A percentile compares a stretch with the other conserved stretches of the same genome.
These are phyloP conservation scores for Campopleginae sp. DNA, from an alignment of 2,888 invertebrate species.

Conservation along the genomic window DNA sequence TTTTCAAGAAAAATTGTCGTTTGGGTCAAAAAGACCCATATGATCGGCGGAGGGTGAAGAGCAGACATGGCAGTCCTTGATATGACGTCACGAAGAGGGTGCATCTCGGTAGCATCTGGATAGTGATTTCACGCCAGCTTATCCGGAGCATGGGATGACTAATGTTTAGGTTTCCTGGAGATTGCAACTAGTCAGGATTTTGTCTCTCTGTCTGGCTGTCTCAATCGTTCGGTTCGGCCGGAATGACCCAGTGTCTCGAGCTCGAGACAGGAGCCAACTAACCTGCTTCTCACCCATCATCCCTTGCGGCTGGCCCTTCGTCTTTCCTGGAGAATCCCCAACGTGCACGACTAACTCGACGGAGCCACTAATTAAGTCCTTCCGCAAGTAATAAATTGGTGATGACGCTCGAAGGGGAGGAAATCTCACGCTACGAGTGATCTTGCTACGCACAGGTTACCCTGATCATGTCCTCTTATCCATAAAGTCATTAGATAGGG, in stretches of 20 bases:
- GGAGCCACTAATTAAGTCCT: conserved; percentile 66
- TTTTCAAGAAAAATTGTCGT: too few relatives aligned
- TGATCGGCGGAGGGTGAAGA: too few relatives aligned
- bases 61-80: neutral
- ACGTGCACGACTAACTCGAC: conserved; percentile 28
- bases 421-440: conserved; percentile 32
- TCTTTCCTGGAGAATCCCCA: conserved; percentile 22
- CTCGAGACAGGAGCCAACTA: conserved; percentile 46
- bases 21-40: too few relatives aligned
- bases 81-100: conserved; percentile 58
- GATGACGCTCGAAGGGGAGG: conserved; percentile 41
- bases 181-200: conserved; percentile 37
- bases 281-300: conserved; percentile 36
- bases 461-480: conserved; percentile 43
- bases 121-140: conserved; percentile 76
- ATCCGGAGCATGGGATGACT: conserved; percentile 75
- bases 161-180: conserved; percentile 74
- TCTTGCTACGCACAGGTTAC: conserved; percentile 7
- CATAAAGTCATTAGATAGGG: conserved; percentile 31
- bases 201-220: conserved; percentile 6
- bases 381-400: conserved; percentile 63
- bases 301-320: conserved; percentile 17
- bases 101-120: conserved; percentile 69
- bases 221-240: conserved; percentile 38
- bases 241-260: conserved; percentile 55